Evolutionary conservation across 1,140 invertebrate genomes (phyloP).

Genomic region (Tetramorium simillimum): DNA sequence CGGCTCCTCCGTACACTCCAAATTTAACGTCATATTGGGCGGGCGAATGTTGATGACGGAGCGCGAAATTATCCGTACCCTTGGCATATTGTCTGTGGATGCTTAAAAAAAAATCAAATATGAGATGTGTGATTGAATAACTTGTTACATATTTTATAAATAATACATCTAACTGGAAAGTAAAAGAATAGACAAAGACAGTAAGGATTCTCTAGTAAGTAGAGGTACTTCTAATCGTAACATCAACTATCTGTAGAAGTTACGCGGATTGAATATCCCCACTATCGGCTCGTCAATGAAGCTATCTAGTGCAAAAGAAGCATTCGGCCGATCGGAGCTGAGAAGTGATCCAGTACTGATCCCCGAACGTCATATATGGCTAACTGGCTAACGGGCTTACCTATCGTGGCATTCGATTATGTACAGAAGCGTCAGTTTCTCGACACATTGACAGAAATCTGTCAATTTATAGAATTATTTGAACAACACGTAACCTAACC

Average conservation of each 20-base stretch:
- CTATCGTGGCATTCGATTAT: neutral
- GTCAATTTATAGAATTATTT: neutral
- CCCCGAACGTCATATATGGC: no score
- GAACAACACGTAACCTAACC: constrained; percentile 27
- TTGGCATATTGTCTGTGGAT: constrained; percentile 65
- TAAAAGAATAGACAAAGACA: constrained; percentile 3
- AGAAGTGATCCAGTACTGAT: neutral
- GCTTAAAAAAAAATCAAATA: neutral
- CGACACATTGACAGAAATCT: neutral
- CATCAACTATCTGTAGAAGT: neutral
- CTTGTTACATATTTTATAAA: neutral
- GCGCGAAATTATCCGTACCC: constrained; percentile 72
- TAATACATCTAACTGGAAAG: neutral
- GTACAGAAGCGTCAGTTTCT: neutral
- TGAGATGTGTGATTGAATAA: neutral
- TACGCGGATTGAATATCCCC: neutral
- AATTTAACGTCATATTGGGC: constrained; percentile 86
- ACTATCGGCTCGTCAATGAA: neutral
- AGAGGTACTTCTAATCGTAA: neutral
- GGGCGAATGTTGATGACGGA: constrained; percentile 76
- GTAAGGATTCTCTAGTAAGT: neutral
- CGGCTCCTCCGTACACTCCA: constrained; percentile 90
- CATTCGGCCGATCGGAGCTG: neutral
- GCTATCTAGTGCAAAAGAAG: constrained; percentile 19
- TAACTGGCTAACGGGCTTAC: neutral